Percentiles rank a stretch among this genome's conserved stretches.
These are phyloP conservation scores for Heliothis virescens DNA, from an alignment of 1,140 invertebrate species.

Conservation along the genomic window DNA sequence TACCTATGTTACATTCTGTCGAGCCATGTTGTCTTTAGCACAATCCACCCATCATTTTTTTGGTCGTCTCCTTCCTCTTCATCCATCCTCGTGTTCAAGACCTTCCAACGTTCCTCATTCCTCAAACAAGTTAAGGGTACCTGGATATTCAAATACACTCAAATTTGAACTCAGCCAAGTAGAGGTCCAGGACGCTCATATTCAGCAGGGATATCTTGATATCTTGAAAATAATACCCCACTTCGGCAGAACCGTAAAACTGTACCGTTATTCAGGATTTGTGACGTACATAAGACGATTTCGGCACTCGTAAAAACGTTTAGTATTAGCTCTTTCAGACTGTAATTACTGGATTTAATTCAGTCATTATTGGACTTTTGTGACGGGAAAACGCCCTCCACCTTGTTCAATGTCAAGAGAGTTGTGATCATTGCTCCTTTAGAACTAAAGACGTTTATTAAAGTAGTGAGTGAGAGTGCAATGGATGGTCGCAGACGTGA, in stretches of 20 bases:
- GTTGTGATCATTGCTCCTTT: not conserved
- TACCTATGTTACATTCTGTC: no score
- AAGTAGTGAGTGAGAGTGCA: not conserved
- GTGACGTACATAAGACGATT: conserved; percentile 23
- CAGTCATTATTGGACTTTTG: conserved; percentile 32
- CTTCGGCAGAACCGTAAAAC: not conserved
- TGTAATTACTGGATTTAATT: conserved; percentile 27
- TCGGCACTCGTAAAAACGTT: conserved; percentile 29
- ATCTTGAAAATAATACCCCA: not conserved
- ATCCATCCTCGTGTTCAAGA: no score
- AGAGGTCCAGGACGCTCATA: not conserved
- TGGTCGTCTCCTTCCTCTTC: no score
- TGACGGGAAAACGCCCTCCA: not conserved
- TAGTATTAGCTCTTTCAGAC: conserved; percentile 18
- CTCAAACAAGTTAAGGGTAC: no score
- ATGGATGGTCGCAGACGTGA: not conserved
- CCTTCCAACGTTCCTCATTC: no score
- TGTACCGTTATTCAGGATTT: not conserved
- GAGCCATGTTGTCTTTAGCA: no score
- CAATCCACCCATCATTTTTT: no score
- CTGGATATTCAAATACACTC: no score
- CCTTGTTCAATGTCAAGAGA: not conserved
- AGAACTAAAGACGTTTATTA: not conserved
- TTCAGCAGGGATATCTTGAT: not conserved
- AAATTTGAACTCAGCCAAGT: not conserved